phyloP scores from a whole-genome alignment of 2,797 vertebrate species.

The Pogonophryne albipinna region DNA sequence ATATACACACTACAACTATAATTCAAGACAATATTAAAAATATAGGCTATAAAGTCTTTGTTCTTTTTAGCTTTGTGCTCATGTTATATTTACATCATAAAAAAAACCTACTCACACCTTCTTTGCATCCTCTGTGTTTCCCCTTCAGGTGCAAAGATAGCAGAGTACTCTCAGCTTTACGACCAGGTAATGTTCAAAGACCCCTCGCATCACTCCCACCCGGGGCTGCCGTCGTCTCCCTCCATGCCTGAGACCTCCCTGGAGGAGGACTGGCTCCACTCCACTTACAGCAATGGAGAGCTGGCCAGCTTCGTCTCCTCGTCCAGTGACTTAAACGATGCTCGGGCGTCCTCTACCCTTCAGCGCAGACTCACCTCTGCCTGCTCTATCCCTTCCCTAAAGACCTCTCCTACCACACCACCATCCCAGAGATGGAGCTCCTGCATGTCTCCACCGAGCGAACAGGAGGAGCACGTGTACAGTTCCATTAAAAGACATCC shows the following conservation, averaged over 20 bases:
- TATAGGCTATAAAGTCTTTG: too few relatives aligned
- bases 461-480: slow-evolving; percentile 90
- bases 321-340: slow-evolving; percentile 70
- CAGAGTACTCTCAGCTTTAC: slow-evolving; percentile 97
- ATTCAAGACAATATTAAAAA: too few relatives aligned
- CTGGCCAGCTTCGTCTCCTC: slow-evolving; percentile 88
- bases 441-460: slow-evolving; percentile 87
- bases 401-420: slow-evolving; percentile 78
- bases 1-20: too few relatives aligned
- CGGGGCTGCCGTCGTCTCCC: slow-evolving; percentile 75
- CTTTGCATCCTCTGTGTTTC: slow-evolving; percentile 21
- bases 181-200: slow-evolving; percentile 95
- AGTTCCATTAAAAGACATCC: slow-evolving; percentile 89
- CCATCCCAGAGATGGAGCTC: slow-evolving; percentile 89
- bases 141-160: slow-evolving; percentile 93
- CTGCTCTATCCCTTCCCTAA: slow-evolving; percentile 90
- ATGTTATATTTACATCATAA: neutral
- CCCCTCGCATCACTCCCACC: slow-evolving; percentile 70
- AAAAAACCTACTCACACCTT: slow-evolving; percentile 9
- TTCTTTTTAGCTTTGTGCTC: neutral
- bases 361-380: slow-evolving; percentile 82
- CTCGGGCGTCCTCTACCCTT: slow-evolving; percentile 60
- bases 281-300: slow-evolving; percentile 93
- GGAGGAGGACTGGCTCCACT: slow-evolving; percentile 92
- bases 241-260: slow-evolving; percentile 79